Evolutionary conservation across 1,140 invertebrate species (phyloP).

Genomic region (Zaprionus nigranus): DNA sequence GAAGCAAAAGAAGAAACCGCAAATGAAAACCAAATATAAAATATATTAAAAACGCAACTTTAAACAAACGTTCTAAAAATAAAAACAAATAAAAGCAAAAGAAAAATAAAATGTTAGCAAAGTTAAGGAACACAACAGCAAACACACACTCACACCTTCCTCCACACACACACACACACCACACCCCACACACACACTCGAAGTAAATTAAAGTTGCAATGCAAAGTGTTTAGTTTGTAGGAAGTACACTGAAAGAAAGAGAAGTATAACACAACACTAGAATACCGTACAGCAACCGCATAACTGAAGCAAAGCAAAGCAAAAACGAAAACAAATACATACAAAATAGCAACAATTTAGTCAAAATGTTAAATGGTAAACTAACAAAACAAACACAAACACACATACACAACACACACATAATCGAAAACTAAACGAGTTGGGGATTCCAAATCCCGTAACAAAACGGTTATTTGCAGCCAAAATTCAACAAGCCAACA

Average conservation of each 20-base stretch:
- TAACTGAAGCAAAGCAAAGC: conserved; percentile 43
- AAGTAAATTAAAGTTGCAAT: conserved; percentile 54
- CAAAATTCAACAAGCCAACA: conserved; percentile 32
- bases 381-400: conserved; percentile 22
- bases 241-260: conserved; percentile 69
- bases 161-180: conserved; percentile 43
- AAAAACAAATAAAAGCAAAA: conserved; percentile 38
- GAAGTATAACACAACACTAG: conserved; percentile 28
- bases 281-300: conserved; percentile 46
- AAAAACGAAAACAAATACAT: conserved; percentile 36
- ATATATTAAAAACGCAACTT: conserved; percentile 53
- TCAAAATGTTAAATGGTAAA: conserved; percentile 79
- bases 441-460: conserved; percentile 38
- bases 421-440: conserved; percentile 38
- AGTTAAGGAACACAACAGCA: conserved; percentile 62
- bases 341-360: conserved; percentile 77
- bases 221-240: conserved; percentile 77
- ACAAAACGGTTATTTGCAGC: conserved; percentile 35
- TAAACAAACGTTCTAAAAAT: conserved; percentile 52
- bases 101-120: conserved; percentile 61
- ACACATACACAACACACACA: conserved; percentile 27
- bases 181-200: conserved; percentile 53
- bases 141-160: conserved; percentile 40
- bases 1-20: conserved; percentile 22
- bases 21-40: conserved; percentile 45